These are phyloP conservation scores for Gryllus bimaculatus DNA, from an alignment of 1,140 invertebrate genomes.

Conservation along the genomic window DNA sequence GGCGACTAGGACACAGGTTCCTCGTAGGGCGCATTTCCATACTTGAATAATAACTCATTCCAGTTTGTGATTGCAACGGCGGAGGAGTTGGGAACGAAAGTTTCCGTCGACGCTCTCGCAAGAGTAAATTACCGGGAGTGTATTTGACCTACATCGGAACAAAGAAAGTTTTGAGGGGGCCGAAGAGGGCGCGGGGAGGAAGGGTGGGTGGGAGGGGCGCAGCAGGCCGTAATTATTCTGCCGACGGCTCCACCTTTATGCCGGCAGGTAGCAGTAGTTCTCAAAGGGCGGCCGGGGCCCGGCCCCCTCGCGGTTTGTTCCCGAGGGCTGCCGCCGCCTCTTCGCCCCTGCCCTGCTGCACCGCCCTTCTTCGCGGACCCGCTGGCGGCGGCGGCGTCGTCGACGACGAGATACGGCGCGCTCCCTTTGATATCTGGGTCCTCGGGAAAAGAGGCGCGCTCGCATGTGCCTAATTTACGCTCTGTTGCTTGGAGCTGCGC, in stretches of 20 bases:
- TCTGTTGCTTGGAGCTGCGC: too few relatives aligned
- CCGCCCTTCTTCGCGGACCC: too few relatives aligned
- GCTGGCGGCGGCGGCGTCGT: too few relatives aligned
- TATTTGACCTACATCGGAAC: conserved; percentile 1
- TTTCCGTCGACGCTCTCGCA: neutral
- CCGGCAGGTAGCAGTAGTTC: neutral
- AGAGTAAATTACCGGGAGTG: neutral
- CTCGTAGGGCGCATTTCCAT: neutral
- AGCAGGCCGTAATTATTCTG: neutral
- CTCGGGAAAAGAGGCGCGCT: too few relatives aligned
- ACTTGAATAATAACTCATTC: conserved; percentile 2
- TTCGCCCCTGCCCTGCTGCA: too few relatives aligned
- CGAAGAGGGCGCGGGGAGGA: neutral
- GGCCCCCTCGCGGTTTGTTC: too few relatives aligned
- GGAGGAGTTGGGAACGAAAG: neutral
- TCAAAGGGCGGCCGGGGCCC: neutral
- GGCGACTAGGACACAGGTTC: neutral
- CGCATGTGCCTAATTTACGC: too few relatives aligned
- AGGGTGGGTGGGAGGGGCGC: too few relatives aligned
- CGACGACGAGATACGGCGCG: too few relatives aligned
- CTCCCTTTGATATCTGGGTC: too few relatives aligned
- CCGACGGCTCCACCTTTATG: neutral
- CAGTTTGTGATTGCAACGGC: neutral
- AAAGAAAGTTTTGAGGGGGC: neutral
- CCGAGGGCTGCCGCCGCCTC: neutral